Evolutionary conservation across 2,113 vertebrate genomes (phyloP), one percentile per base, ranked within the genome.

Genomic region (Solea senegalensis): DNA sequence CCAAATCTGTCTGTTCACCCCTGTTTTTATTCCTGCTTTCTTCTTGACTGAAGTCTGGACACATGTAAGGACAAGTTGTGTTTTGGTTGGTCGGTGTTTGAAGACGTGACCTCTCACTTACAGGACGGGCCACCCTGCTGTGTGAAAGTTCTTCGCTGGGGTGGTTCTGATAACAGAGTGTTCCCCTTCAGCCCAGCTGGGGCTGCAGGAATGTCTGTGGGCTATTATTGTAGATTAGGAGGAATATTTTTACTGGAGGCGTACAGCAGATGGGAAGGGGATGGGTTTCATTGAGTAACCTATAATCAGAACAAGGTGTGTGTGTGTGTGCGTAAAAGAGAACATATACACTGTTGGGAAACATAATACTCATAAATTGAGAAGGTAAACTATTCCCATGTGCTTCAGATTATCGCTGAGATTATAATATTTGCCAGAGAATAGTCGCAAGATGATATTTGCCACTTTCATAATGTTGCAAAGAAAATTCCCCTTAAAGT

Each of bases 231-330:
- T 53, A 85, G 85, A 78, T 75, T 59, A 86, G 58, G 77, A 66
- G 66, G 74, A 82, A 83, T 90, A 85, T 89, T 90, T 86, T 85
- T 72, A 58, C 74, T 85, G 83, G 63, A 67, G 59, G 67, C 55
- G 56, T 64, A 53, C 76, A 80, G 84, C 85, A 83, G 85, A 83
- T 82, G 65, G 70, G 67, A 66, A 71, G 45, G 82, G 71, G 75
- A 83, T 85, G 74, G 78, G 41, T 73, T 81, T 83, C 67, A 79
- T 78, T 71, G 50, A 58, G 67, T 59, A 72, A 69, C 52, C 59
- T 44, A 10, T 77, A 69, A 81, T 87, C 76, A 7, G 80, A 87
- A 82, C 81, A 75, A 44, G 56, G 27, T 85, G 80, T 77, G 50
- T 67, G 14, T 67, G 56, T 57, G 53, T 27, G 46, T 69, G 54